Evolutionary conservation across 2,888 invertebrate species (phyloP).

Genomic region (Coremacera marginata): DNA sequence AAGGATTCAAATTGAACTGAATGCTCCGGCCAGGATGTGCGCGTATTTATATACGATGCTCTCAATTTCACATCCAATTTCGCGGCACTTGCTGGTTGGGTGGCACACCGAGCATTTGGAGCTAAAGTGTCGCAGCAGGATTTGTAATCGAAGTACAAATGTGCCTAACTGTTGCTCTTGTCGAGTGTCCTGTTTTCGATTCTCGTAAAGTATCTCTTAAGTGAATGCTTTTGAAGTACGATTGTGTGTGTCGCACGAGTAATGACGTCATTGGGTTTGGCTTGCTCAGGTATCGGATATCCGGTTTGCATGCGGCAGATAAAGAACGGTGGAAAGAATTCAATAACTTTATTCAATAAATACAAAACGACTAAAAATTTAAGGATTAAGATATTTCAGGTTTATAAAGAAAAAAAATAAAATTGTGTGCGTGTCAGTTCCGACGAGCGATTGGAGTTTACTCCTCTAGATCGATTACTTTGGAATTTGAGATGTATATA

Average conservation of each 20-base stretch:
- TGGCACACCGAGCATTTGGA: neutral
- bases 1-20: constrained; percentile 52
- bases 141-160: constrained; percentile 6
- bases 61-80: neutral
- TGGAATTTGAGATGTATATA: too few species aligned
- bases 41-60: constrained; percentile 54
- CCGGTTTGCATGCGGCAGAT: neutral
- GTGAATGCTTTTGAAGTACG: neutral
- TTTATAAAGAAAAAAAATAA: too few species aligned
- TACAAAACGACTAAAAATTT: too few species aligned
- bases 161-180: constrained; percentile 33
- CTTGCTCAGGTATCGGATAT: neutral
- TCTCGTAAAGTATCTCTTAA: neutral
- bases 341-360: too few species aligned
- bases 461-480: too few species aligned
- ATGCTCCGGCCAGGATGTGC: constrained; percentile 50
- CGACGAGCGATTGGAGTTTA: too few species aligned
- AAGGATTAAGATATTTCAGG: too few species aligned
- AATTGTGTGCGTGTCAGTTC: too few species aligned
- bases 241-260: neutral
- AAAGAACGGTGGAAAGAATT: neutral
- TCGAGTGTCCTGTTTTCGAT: constrained; percentile 20
- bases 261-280: constrained; percentile 20
- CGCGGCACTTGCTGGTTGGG: neutral
- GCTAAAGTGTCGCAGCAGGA: neutral